These are phyloP conservation scores for Myopa tessellatipennis DNA, from an alignment of 2,888 invertebrate genomes.

Conservation along the genomic window DNA sequence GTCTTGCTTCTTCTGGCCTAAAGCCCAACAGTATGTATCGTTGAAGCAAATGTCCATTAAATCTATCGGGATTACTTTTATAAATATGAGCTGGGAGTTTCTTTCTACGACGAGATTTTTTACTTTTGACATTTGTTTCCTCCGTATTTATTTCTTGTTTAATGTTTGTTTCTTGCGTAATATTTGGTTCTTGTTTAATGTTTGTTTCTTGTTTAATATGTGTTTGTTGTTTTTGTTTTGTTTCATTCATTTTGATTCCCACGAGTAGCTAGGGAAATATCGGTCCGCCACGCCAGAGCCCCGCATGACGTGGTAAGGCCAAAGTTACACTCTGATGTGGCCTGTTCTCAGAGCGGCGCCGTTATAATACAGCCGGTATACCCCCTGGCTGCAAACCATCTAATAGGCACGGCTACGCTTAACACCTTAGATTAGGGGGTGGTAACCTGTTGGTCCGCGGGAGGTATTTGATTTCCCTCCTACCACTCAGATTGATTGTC, in stretches of 20 bases:
- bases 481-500: slow-evolving; percentile 26
- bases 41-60: not conserved
- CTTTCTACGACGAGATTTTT: no score
- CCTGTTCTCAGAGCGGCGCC: slow-evolving; percentile 9
- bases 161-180: no score
- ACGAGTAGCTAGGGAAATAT: slow-evolving; percentile 21
- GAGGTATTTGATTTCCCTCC: slow-evolving; percentile 36
- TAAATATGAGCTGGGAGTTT: not conserved
- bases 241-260: slow-evolving; percentile 10
- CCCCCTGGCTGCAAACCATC: slow-evolving; percentile 15
- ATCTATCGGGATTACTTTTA: not conserved
- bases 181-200: not conserved
- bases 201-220: not conserved
- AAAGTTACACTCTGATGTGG: slow-evolving; percentile 10
- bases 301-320: slow-evolving; percentile 18
- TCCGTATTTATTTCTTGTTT: no score
- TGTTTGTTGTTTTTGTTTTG: not conserved
- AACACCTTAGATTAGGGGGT: slow-evolving; percentile 14
- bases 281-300: slow-evolving; percentile 13
- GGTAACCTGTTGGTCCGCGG: slow-evolving; percentile 31
- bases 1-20: not conserved
- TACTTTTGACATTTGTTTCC: no score
- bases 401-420: slow-evolving; percentile 11
- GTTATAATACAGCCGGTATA: slow-evolving; percentile 1
- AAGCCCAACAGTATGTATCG: not conserved